Base-by-base conservation (phyloP, 2,888 invertebrate species). In the Cheiracanthium punctorium region DNA sequence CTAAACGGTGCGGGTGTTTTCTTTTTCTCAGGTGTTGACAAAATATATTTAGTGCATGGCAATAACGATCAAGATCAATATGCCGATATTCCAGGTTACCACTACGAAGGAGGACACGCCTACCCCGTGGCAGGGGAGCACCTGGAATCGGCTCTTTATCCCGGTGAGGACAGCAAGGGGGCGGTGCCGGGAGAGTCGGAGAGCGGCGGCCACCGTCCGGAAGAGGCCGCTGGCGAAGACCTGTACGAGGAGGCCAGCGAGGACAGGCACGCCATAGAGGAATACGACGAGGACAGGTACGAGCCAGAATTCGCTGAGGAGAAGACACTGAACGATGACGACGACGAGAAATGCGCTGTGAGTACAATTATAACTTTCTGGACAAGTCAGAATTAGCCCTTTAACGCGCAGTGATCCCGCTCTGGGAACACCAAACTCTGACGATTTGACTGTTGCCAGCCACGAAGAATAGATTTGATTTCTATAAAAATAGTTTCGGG, bases 101-200 rank as follows among this genome's bases (percentile, higher is more conserved):
- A 84, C 29, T 84, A 84, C 30, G 29, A 48, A 7, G 85, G 74
- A 1, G 85, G 85, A 1, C 85, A 85, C 12, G 85, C 85, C 10
- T 85, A 69, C 29, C 80, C 85, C 0, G 80, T 85, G 0, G 74
- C 79, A 17, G 86, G 86, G 10, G 86, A 86, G 20, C 80, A 67
- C 1, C 29, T 86, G 17, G 86, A 86, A 30, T 86, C 86, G 0
- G 86, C 24, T 7, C 52, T 80, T 8, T 80, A 86, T 37, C 74
- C 69, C 24, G 30, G 65, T 0, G 85, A 80, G 17, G 80, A 86
- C n/a, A 41, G 41, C 17, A n/a, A n/a, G n/a, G n/a, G n/a, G n/a
- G n/a, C n/a, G 10, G 33, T 80, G 0, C 75, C 79, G 1, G 84
- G 43, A 0, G 79, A 85, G n/a, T 20, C 37, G 17, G 79, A 74